Evolutionary conservation across 1,140 invertebrate genomes (phyloP).

Genomic region (Theocolax elegans): DNA sequence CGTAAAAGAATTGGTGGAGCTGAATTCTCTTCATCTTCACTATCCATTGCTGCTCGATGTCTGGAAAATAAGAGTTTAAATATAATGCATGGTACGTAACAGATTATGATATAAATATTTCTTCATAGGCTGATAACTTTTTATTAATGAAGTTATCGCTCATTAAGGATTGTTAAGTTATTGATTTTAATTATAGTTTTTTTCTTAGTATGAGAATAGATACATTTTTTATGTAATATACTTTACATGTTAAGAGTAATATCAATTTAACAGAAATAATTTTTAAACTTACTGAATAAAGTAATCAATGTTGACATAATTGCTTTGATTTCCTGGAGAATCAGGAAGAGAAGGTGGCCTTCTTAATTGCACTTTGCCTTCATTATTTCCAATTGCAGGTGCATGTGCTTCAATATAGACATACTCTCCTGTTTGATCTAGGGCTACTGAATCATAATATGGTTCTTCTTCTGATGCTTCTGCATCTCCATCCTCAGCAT

Average conservation of each 20-base stretch:
- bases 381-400: slow-evolving; percentile 57
- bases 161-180: too few species aligned
- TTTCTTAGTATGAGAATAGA: too few species aligned
- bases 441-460: slow-evolving; percentile 84
- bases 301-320: slow-evolving; percentile 92
- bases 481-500: slow-evolving; percentile 64
- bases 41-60: slow-evolving; percentile 63
- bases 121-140: too few species aligned
- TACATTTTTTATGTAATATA: too few species aligned
- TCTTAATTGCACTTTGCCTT: slow-evolving; percentile 53
- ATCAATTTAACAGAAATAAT: too few species aligned
- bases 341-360: slow-evolving; percentile 73
- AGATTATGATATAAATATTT: neutral
- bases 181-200: too few species aligned
- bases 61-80: slow-evolving; percentile 53
- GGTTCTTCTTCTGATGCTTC: slow-evolving; percentile 76
- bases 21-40: slow-evolving; percentile 64
- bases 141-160: too few species aligned
- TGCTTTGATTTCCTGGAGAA: slow-evolving; percentile 79
- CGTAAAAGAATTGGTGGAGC: slow-evolving; percentile 63
- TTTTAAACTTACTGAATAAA: slow-evolving; percentile 79
- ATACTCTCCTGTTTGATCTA: slow-evolving; percentile 83
- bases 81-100: neutral
- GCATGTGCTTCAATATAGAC: slow-evolving; percentile 78
- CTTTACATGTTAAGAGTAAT: too few species aligned